Percentiles rank a stretch among this genome's conserved stretches.
Conservation (phyloP, 2,888 invertebrate genomes). For the Tillus elongatus region DNA sequence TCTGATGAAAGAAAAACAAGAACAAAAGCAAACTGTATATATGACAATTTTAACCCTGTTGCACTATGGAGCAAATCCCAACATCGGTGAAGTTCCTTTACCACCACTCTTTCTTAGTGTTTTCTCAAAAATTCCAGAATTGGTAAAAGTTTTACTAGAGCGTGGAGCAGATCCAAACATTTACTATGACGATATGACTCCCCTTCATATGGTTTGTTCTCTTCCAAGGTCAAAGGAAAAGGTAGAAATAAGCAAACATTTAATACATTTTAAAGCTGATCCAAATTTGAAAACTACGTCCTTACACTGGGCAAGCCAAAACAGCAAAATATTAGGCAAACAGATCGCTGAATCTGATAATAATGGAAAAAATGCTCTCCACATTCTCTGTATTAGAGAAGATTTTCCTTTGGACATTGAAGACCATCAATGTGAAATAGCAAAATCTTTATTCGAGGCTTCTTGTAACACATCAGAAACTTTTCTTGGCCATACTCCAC, state of each 20-base stretch:
- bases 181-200: conserved; percentile 26
- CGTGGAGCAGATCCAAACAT: conserved; percentile 28
- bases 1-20: too few relatives aligned
- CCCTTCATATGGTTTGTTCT: conserved; percentile 32
- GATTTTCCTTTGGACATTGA: conserved; percentile 29
- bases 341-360: conserved; percentile 14
- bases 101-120: conserved; percentile 32
- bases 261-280: conserved; percentile 29
- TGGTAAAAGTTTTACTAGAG: conserved; percentile 28
- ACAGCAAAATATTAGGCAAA: conserved; percentile 22
- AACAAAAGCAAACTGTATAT: too few relatives aligned
- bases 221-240: conserved; percentile 23
- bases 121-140: conserved; percentile 29
- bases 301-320: conserved; percentile 31
- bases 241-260: conserved; percentile 23
- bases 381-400: conserved; percentile 34
- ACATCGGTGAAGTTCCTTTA: conserved; percentile 32
- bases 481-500: conserved; percentile 36
- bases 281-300: conserved; percentile 28
- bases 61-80: conserved; percentile 33
- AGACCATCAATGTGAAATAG: conserved; percentile 23
- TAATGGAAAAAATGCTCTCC: conserved; percentile 34
- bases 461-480: conserved; percentile 9
- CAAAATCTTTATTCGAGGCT: conserved; percentile 21
- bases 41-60: conserved; percentile 31